Evolutionary conservation across 2,797 vertebrate species (phyloP).

Genomic region (Enteromius radiatus): DNA sequence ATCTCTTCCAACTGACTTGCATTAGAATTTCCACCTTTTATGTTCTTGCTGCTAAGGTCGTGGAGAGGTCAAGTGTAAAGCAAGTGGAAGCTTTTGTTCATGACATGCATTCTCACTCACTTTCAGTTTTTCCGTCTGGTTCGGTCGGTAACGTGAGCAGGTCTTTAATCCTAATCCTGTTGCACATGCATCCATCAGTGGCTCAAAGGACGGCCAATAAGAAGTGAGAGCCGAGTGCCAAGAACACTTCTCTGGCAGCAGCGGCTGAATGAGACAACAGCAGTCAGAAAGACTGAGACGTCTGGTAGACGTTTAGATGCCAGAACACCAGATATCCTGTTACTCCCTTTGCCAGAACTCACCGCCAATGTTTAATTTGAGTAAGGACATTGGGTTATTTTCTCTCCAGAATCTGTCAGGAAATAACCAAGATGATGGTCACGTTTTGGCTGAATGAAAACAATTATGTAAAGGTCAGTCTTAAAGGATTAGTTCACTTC

Average conservation of each 20-base stretch:
- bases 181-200: slow-evolving; percentile 47
- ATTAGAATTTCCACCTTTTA: background rate
- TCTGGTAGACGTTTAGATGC: slow-evolving; percentile 7
- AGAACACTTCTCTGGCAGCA: slow-evolving; percentile 40
- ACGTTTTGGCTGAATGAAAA: slow-evolving; percentile 30
- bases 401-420: slow-evolving; percentile 6
- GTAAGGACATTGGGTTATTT: slow-evolving; percentile 25
- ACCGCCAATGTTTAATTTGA: background rate
- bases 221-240: background rate
- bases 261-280: slow-evolving; percentile 20
- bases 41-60: slow-evolving; percentile 7
- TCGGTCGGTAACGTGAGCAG: slow-evolving; percentile 62
- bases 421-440: slow-evolving; percentile 11
- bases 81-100: slow-evolving; percentile 32
- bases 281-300: slow-evolving; percentile 21
- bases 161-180: slow-evolving; percentile 72
- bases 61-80: background rate
- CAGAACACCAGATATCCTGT: slow-evolving; percentile 27
- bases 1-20: background rate
- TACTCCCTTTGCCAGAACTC: slow-evolving; percentile 14
- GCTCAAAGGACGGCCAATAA: slow-evolving; percentile 23
- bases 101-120: slow-evolving; percentile 20
- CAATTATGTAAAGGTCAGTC: background rate
- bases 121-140: slow-evolving; percentile 26
- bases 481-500: background rate